Evolutionary conservation across 2,113 vertebrate species (phyloP).

Genomic region (Halichoeres trimaculatus): DNA sequence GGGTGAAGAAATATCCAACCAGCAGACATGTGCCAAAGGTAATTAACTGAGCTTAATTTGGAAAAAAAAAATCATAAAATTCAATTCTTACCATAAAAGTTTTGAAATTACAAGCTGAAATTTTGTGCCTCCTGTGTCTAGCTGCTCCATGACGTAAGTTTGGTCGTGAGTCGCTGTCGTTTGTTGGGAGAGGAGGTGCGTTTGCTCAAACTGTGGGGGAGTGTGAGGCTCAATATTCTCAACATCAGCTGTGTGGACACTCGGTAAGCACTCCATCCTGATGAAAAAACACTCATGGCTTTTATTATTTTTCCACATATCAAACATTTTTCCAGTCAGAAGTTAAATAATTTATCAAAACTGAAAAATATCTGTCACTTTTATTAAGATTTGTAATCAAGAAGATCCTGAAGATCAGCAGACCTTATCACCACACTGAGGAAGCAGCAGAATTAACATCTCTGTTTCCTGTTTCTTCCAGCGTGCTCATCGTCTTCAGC

Average conservation of each 20-base stretch:
- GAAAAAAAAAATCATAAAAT: too few relatives aligned
- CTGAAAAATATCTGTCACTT: too few relatives aligned
- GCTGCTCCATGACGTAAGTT: constrained; percentile 80
- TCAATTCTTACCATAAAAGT: too few relatives aligned
- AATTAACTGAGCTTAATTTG: neutral
- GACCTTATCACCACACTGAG: too few relatives aligned
- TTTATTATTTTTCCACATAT: too few relatives aligned
- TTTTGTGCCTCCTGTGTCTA: constrained; percentile 38
- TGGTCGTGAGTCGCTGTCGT: constrained; percentile 80
- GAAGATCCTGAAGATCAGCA: too few relatives aligned
- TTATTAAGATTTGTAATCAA: too few relatives aligned
- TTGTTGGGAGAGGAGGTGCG: constrained; percentile 83
- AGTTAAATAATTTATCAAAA: too few relatives aligned
- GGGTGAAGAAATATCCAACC: constrained; percentile 77
- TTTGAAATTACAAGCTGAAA: neutral
- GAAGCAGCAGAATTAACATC: too few relatives aligned
- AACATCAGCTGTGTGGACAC: constrained; percentile 73
- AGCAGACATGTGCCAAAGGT: constrained; percentile 72
- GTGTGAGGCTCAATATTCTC: constrained; percentile 72
- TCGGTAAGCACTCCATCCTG: constrained; percentile 53
- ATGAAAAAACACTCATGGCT: too few relatives aligned
- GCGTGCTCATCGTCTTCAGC: constrained; percentile 78
- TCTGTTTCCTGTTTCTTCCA: constrained; percentile 35
- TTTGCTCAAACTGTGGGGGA: constrained; percentile 76
- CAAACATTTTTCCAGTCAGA: too few relatives aligned